A percentile compares a stretch with the other conserved stretches of the same genome.
Conservation (phyloP, 2,113 vertebrate species). For the Hippoglossus stenolepis region DNA sequence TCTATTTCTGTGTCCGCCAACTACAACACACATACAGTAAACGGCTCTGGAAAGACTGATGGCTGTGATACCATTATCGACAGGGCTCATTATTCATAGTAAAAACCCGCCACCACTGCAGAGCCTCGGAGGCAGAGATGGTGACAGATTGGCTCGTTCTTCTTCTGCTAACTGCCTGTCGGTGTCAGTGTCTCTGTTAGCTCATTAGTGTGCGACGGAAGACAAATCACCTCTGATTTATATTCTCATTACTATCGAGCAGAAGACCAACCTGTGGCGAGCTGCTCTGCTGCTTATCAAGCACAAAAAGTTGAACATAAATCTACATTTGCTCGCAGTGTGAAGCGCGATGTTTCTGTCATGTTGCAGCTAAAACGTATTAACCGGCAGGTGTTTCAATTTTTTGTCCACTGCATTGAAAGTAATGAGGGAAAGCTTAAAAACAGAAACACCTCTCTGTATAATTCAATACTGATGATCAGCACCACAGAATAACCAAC, state of each 20-base stretch:
- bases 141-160: not conserved
- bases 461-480: too few relatives aligned
- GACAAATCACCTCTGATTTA: not conserved
- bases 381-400: too few relatives aligned
- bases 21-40: not conserved
- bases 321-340: not conserved
- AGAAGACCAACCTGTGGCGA: not conserved
- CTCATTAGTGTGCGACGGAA: not conserved
- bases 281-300: not conserved
- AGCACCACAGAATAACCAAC: too few relatives aligned
- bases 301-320: not conserved
- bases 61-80: not conserved
- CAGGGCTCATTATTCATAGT: not conserved
- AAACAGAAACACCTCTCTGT: too few relatives aligned
- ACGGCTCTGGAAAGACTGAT: not conserved
- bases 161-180: not conserved
- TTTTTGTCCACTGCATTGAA: too few relatives aligned
- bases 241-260: not conserved
- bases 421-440: too few relatives aligned
- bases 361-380: too few relatives aligned
- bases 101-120: not conserved
- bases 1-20: too few relatives aligned
- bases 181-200: not conserved
- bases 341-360: too few relatives aligned
- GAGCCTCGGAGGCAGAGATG: not conserved